Evolutionary conservation across 1,140 invertebrate species (phyloP).

Genomic region (Eupristina koningsbergeri): DNA sequence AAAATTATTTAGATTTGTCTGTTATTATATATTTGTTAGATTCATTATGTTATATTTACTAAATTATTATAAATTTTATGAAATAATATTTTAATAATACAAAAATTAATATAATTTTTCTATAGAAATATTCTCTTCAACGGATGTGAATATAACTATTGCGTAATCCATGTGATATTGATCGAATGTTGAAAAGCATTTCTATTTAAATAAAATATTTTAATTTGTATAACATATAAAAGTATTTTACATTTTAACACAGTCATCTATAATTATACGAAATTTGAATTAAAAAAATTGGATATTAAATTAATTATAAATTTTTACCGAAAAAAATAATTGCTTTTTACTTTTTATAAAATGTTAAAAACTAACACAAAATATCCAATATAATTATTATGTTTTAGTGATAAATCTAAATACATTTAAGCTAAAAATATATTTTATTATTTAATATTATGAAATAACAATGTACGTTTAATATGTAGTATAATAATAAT

Average conservation of each 20-base stretch:
- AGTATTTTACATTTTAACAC: neutral
- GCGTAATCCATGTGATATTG: neutral
- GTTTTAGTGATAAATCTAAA: too few relatives aligned
- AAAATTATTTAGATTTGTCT: too few relatives aligned
- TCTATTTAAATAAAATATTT: neutral
- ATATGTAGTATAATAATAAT: neutral
- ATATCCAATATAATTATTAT: too few relatives aligned
- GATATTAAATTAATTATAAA: too few relatives aligned
- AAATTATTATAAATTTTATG: too few relatives aligned
- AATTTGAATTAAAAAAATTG: too few relatives aligned
- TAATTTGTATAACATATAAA: neutral
- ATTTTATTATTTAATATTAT: neutral
- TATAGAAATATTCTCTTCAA: neutral
- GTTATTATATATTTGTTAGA: neutral
- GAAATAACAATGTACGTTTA: neutral
- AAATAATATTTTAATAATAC: neutral
- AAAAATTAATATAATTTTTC: neutral
- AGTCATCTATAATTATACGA: too few relatives aligned
- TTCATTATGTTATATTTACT: too few relatives aligned
- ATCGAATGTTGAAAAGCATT: neutral
- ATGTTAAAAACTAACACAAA: too few relatives aligned
- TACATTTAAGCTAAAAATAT: too few relatives aligned
- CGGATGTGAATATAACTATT: neutral
- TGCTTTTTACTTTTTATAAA: too few relatives aligned
- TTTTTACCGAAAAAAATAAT: too few relatives aligned